These are phyloP conservation scores for Phyllotis vaccarum DNA, from an alignment of 2,797 vertebrate genomes.

Conservation along the genomic window DNA sequence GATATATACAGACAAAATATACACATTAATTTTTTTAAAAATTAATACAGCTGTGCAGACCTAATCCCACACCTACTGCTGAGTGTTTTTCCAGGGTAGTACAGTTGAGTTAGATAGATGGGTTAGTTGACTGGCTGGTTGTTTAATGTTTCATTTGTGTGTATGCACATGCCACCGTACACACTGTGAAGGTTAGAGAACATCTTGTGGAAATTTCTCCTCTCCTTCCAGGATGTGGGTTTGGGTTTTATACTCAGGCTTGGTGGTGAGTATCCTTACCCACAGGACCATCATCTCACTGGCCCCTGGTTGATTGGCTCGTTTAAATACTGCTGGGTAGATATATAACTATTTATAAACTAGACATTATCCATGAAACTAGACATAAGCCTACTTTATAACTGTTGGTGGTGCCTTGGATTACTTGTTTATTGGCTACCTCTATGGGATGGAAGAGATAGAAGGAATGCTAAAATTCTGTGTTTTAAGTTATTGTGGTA, in stretches of 20 bases:
- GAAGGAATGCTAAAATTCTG: neutral
- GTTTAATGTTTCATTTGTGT: neutral
- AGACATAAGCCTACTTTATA: neutral
- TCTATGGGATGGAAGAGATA: neutral
- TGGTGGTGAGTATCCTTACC: neutral
- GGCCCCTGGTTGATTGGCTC: neutral
- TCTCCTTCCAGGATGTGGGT: neutral
- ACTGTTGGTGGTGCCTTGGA: neutral
- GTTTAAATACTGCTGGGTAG: neutral
- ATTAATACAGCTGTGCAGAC: neutral
- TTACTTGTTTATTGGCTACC: neutral
- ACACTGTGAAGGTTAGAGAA: neutral
- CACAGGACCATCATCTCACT: neutral
- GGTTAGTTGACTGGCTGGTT: neutral
- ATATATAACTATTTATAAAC: constrained; percentile 6
- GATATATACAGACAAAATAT: neutral
- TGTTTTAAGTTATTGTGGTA: constrained; percentile 45
- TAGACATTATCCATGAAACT: neutral
- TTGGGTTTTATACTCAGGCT: neutral
- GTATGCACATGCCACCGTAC: neutral
- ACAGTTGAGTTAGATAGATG: neutral
- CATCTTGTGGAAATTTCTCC: neutral
- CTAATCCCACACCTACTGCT: neutral
- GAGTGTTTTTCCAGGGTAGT: neutral
- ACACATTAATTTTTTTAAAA: neutral